These are phyloP conservation scores for Mus musculus DNA, from an alignment of 2,113 vertebrate genomes.

Conservation along the genomic window DNA sequence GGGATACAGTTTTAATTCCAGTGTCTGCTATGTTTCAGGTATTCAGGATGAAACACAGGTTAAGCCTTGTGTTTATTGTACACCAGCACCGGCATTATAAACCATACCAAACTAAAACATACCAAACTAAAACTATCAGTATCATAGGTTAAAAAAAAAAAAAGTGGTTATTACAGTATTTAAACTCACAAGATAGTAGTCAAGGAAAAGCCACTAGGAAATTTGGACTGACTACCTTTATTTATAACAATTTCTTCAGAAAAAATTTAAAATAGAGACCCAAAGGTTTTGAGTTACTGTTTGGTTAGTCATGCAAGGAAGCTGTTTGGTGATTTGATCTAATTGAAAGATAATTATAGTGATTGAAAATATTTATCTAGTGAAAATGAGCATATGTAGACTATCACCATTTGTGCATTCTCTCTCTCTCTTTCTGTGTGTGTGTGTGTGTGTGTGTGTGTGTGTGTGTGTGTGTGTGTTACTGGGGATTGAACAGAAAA, in stretches of 20 bases:
- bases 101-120: not conserved
- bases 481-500: not conserved
- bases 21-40: not conserved
- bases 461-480: not conserved
- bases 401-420: not conserved
- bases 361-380: not conserved
- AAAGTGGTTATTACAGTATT: not conserved
- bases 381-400: not conserved
- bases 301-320: conserved; percentile 27
- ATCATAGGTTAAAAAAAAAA: not conserved
- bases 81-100: not conserved
- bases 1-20: not conserved
- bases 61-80: not conserved
- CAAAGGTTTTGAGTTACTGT: not conserved
- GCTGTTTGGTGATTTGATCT: not conserved
- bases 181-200: not conserved
- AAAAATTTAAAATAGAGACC: not conserved
- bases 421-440: not conserved
- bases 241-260: not conserved
- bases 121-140: not conserved
- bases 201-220: not conserved
- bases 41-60: not conserved
- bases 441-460: not conserved
- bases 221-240: not conserved
- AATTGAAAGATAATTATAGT: not conserved